A percentile compares a stretch with the other conserved stretches of the same genome.
Evolutionary conservation across 2,888 invertebrate genomes (phyloP).

Genomic region (Watsonalla cultraria): DNA sequence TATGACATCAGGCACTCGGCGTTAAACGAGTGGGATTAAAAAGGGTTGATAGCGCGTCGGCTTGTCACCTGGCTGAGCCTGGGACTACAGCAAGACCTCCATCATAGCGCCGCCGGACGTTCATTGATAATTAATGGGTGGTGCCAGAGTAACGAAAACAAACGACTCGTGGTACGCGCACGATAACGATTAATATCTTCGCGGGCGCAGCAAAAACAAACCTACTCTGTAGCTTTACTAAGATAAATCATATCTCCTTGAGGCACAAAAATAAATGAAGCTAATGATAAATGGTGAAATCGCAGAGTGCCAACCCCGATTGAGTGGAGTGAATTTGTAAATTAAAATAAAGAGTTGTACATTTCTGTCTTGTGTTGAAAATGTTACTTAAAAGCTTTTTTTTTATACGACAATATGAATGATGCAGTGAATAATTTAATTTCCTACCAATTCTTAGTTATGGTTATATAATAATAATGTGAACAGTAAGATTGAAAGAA

Average conservation of each 20-base stretch:
- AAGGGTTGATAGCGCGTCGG: conserved; percentile 73
- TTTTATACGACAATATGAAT: too few species aligned
- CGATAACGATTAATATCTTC: conserved; percentile 77
- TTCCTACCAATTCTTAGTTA: too few species aligned
- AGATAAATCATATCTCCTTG: conserved; percentile 76
- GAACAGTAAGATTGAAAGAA: too few species aligned
- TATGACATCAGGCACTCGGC: conserved; percentile 74
- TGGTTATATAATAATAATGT: too few species aligned
- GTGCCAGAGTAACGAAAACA: conserved; percentile 76
- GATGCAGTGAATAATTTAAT: too few species aligned
- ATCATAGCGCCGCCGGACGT: conserved; percentile 70
- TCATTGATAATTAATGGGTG: conserved; percentile 78
- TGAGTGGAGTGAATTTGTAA: conserved; percentile 59
- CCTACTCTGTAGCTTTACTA: conserved; percentile 65
- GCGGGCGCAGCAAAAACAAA: conserved; percentile 72
- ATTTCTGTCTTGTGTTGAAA: too few species aligned
- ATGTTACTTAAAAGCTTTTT: too few species aligned
- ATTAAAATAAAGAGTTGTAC: conserved; percentile 38
- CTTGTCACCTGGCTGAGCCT: conserved; percentile 72
- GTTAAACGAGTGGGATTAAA: conserved; percentile 76
- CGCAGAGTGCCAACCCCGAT: conserved; percentile 53
- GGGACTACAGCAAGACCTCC: conserved; percentile 66
- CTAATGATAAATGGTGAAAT: conserved; percentile 74
- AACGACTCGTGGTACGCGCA: conserved; percentile 72
- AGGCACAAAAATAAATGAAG: conserved; percentile 77